Evolutionary conservation across 2,797 vertebrate species (phyloP).

Genomic region (Malurus leucopterus): DNA sequence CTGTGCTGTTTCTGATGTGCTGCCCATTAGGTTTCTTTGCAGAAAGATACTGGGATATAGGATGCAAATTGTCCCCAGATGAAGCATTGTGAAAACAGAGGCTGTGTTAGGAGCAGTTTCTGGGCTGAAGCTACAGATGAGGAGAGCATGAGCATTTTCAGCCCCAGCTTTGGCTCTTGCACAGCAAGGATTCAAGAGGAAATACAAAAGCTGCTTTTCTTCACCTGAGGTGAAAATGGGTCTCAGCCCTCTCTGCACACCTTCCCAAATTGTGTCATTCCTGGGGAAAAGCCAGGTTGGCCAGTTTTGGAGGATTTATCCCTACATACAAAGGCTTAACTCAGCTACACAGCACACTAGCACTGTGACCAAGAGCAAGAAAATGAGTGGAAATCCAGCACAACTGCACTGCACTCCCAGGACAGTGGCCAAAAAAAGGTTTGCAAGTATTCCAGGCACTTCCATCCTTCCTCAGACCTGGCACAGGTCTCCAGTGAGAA

Average conservation of each 20-base stretch:
- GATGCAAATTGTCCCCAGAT: neutral
- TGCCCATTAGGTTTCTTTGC: neutral
- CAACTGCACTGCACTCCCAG: neutral
- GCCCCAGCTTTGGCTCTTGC: neutral
- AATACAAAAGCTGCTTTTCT: neutral
- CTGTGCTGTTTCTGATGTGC: neutral
- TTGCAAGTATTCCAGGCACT: neutral
- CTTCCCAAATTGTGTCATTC: neutral
- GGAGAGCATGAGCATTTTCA: neutral
- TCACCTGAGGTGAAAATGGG: fast-evolving
- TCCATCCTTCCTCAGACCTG: neutral
- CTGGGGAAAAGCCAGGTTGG: neutral
- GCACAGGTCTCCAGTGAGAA: neutral
- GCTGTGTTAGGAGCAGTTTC: neutral
- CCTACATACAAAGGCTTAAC: neutral
- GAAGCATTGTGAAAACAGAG: neutral
- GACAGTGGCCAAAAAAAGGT: neutral
- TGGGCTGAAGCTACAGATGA: neutral
- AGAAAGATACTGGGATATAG: neutral
- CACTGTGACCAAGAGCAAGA: neutral
- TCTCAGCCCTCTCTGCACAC: neutral
- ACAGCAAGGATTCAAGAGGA: neutral
- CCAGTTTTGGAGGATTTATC: neutral
- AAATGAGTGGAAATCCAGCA: neutral
- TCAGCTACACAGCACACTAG: neutral